phyloP scores from a whole-genome alignment of 2,797 vertebrate genomes.

The Hippocampus kuda region DNA sequence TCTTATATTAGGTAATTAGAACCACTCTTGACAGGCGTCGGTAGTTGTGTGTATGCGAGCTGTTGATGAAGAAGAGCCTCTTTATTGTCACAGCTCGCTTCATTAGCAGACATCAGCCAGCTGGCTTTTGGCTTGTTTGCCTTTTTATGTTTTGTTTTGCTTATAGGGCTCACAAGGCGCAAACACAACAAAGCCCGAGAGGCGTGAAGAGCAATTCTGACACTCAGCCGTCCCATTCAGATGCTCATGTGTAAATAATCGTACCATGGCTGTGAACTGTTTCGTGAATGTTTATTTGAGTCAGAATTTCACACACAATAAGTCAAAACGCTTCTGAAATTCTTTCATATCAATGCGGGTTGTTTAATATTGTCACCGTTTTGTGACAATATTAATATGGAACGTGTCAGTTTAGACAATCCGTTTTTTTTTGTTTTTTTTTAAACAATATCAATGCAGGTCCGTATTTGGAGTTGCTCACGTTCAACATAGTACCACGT shows the following conservation, averaged over 20 bases:
- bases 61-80: constrained; percentile 35
- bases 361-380: no score
- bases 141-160: background rate
- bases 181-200: constrained; percentile 31
- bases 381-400: no score
- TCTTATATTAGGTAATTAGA: constrained; percentile 20
- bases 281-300: no score
- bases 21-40: constrained; percentile 28
- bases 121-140: constrained; percentile 51
- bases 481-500: no score
- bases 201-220: constrained; percentile 35
- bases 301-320: no score
- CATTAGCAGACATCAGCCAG: constrained; percentile 64
- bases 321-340: no score
- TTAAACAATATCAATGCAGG: no score
- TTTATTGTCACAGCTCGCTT: constrained; percentile 66
- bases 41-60: constrained; percentile 31
- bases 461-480: no score
- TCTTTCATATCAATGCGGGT: no score
- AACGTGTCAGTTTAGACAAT: no score
- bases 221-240: constrained; percentile 35
- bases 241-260: constrained; percentile 27
- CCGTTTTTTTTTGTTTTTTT: no score
- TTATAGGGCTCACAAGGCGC: background rate
- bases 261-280: background rate